These are phyloP conservation scores for Microtus oregoni DNA, from an alignment of 2,113 vertebrate genomes.

Conservation along the genomic window DNA sequence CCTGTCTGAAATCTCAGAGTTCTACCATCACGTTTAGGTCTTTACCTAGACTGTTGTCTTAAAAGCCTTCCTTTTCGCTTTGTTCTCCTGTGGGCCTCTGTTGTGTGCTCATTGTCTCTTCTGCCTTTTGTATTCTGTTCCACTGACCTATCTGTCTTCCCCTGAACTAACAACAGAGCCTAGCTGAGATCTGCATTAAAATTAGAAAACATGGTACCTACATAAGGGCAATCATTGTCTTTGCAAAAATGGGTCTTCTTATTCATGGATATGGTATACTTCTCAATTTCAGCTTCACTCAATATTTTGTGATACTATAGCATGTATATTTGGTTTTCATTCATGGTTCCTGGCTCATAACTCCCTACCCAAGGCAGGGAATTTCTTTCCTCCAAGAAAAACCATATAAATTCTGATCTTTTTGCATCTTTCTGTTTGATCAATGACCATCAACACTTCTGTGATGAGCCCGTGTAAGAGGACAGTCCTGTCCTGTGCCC, in stretches of 20 bases:
- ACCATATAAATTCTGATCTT: neutral
- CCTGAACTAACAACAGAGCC: neutral
- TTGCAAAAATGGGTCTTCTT: neutral
- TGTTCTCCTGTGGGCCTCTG: neutral
- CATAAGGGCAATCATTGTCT: neutral
- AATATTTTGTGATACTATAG: neutral
- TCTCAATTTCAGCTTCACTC: conserved; percentile 40
- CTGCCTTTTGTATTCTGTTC: neutral
- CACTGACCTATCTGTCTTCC: neutral
- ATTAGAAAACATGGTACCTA: neutral
- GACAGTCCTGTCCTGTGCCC: neutral
- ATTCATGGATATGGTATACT: conserved; percentile 46
- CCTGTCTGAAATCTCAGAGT: neutral
- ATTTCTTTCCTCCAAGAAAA: neutral
- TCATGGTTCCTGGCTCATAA: neutral
- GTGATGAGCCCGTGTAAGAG: neutral
- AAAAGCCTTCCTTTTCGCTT: neutral
- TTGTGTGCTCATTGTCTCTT: neutral
- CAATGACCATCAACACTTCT: neutral
- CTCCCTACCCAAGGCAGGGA: neutral
- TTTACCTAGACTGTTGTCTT: neutral
- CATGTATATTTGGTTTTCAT: neutral
- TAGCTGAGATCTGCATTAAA: neutral
- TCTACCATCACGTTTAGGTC: neutral
- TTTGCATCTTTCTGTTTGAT: neutral